phyloP scores from a whole-genome alignment of 2,888 invertebrate genomes.

The Romanomermis culicivorax region DNA sequence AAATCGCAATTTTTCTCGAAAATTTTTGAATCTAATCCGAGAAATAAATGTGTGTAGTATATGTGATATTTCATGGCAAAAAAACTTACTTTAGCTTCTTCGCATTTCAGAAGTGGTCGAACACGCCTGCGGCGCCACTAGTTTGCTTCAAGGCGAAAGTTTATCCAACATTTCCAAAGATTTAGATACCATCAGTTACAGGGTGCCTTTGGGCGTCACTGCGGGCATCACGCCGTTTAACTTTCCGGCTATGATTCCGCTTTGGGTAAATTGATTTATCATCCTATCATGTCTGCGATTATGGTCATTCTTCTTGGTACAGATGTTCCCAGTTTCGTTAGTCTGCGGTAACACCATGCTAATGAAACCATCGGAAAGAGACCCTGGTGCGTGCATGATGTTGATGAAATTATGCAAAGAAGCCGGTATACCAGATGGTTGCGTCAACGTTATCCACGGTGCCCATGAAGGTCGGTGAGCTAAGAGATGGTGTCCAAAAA shows the following conservation, averaged over 20 bases:
- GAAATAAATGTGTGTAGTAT: no score
- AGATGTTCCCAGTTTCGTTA: conserved; percentile 44
- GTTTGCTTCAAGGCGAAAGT: conserved; percentile 74
- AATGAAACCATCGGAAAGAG: conserved; percentile 85
- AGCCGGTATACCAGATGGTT: conserved; percentile 84
- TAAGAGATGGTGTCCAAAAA: neutral
- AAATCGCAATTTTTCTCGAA: no score
- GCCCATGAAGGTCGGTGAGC: conserved; percentile 45
- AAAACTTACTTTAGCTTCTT: no score
- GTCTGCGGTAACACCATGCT: conserved; percentile 83
- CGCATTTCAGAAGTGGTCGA: conserved; percentile 55
- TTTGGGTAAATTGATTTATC: conserved; percentile 45
- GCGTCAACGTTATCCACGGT: conserved; percentile 87
- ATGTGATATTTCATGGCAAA: no score
- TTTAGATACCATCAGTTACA: conserved; percentile 84
- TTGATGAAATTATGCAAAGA: conserved; percentile 74
- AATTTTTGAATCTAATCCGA: no score
- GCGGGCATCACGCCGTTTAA: conserved; percentile 95
- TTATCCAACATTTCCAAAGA: conserved; percentile 59
- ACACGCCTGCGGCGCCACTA: conserved; percentile 78
- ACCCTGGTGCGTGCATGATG: conserved; percentile 86
- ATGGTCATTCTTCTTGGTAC: conserved; percentile 3
- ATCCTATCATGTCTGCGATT: neutral
- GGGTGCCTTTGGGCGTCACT: conserved; percentile 72
- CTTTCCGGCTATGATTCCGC: conserved; percentile 97